Conservation (phyloP, 2,797 vertebrate genomes). For the Enteromius unitaeniatus region DNA sequence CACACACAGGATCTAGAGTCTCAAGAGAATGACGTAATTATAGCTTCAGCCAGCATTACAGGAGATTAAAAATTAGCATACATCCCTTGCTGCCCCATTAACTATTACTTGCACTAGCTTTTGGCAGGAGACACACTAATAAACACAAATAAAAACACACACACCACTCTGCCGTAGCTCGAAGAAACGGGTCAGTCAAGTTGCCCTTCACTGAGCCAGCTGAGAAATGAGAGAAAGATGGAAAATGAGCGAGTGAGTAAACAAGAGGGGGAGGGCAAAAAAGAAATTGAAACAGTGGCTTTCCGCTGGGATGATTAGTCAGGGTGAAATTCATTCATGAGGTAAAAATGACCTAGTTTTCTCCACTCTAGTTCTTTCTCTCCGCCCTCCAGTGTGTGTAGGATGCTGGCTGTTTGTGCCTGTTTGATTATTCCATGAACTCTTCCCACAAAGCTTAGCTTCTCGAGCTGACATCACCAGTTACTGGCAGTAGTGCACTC, state of each 20-base stretch:
- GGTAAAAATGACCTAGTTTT: slow-evolving; percentile 60
- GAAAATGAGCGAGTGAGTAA: slow-evolving; percentile 8
- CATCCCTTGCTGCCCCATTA: slow-evolving; percentile 37
- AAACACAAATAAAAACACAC: background rate
- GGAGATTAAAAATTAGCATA: slow-evolving; percentile 48
- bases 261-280: background rate
- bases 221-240: slow-evolving; percentile 10
- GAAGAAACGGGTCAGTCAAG: slow-evolving; percentile 45
- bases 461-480: slow-evolving; percentile 32
- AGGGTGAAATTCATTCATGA: slow-evolving; percentile 59
- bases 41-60: slow-evolving; percentile 33
- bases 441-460: slow-evolving; percentile 22
- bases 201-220: slow-evolving; percentile 30
- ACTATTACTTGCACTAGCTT: slow-evolving; percentile 9
- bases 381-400: background rate
- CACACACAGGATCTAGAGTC: slow-evolving; percentile 23
- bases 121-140: slow-evolving; percentile 17
- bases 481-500: slow-evolving; percentile 7
- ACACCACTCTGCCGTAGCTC: background rate
- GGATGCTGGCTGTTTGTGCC: background rate
- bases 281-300: slow-evolving; percentile 10
- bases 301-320: slow-evolving; percentile 42
- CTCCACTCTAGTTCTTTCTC: background rate
- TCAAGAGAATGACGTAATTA: slow-evolving; percentile 38
- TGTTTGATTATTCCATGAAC: slow-evolving; percentile 22